Evolutionary conservation across 2,888 invertebrate genomes (phyloP), one percentile per base, ranked within the genome.

Genomic region (Baccha elongata): DNA sequence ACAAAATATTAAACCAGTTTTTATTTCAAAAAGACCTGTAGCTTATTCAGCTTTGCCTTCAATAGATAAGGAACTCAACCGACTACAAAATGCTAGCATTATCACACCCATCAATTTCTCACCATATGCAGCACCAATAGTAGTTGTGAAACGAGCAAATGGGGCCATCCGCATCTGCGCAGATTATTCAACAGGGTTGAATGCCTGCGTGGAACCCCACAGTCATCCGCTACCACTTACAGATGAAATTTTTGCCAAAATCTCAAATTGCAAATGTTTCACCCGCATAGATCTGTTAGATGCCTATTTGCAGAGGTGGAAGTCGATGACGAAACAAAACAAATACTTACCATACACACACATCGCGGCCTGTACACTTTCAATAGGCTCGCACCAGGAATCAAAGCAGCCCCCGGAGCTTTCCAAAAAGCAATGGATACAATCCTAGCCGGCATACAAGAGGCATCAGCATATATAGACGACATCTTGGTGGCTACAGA

Each of bases 351-450:
- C 44, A 44, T 44, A 7, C 5, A 15, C 44, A 44, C 35, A 37
- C 53, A 11, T 23, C 17, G n/a, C 4, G 53, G 21, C 8, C 52
- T 10, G 7, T 68, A 11, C 19, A 42, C 11, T 44, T 55, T 75
- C 32, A 76, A 71, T 50, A 37, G 74, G 32, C 37, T 78, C 26
- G 37, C 58, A 35, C 67, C 52, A n/a, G 62, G 64, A 65, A 42
- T 80, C 48, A 85, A 81, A 75, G 62, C 84, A 52, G 69, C 84
- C 11, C 71, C 68, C 35, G 58, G 69, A 5, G 71, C 40, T 40
- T 73, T 84, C 53, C 75, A 71, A 42, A 72, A 81, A 68, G 64
- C 72, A 21, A 68, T 75, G 53, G 67, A 68, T 23, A 40, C 75
- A 29, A 71, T 81, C 71, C 29, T 73, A 3, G 62, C 50, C 0